A percentile compares a stretch with the other conserved stretches of the same genome.
These are phyloP conservation scores for Julus scanicus DNA, from an alignment of 2,888 invertebrate genomes.

Conservation along the genomic window DNA sequence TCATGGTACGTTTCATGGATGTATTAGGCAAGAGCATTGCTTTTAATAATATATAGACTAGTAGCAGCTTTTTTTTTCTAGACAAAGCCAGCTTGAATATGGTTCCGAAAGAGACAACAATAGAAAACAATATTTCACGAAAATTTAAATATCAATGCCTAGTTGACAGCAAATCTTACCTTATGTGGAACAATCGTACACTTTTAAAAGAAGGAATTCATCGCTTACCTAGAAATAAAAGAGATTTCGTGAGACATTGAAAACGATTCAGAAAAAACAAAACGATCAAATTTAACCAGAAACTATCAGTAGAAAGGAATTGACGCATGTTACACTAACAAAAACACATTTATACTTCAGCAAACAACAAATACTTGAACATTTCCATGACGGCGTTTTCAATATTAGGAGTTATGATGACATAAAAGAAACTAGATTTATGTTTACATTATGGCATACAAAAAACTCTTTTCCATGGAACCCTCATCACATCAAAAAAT, in stretches of 20 bases:
- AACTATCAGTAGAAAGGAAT: not conserved
- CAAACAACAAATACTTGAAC: not conserved
- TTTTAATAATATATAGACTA: not conserved
- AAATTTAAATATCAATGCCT: not conserved
- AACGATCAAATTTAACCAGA: not conserved
- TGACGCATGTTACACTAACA: not conserved
- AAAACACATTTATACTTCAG: not conserved
- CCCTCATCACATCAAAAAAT: not conserved
- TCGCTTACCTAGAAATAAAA: slow-evolving; percentile 28
- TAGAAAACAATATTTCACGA: not conserved
- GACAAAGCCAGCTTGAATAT: not conserved
- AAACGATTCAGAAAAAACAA: not conserved
- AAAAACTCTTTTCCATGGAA: not conserved
- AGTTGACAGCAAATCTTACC: not conserved
- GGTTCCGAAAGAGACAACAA: not conserved
- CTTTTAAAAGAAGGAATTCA: not conserved
- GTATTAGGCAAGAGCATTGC: not conserved
- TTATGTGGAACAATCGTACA: not conserved
- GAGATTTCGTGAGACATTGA: not conserved
- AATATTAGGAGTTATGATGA: not conserved
- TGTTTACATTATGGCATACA: not conserved
- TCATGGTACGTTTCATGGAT: not conserved
- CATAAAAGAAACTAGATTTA: not conserved
- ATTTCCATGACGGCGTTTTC: not conserved
- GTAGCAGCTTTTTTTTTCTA: not conserved